Conservation (phyloP, 2,888 invertebrate genomes). For the Epistrophe grossulariae region DNA sequence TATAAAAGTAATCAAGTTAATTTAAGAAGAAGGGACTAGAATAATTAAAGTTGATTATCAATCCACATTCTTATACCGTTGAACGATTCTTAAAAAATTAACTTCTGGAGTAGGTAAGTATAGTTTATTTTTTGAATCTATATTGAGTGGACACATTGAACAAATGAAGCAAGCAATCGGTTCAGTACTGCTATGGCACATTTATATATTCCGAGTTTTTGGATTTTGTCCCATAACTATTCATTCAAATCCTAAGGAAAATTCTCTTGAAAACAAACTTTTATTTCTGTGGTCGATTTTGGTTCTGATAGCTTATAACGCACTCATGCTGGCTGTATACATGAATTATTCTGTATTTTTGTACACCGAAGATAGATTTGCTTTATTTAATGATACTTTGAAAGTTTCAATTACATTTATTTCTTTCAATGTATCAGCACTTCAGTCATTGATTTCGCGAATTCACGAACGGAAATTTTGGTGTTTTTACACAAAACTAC, state of each 20-base stretch:
- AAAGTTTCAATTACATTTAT: constrained; percentile 1
- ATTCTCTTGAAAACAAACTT: neutral
- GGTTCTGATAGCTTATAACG: neutral
- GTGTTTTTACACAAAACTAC: constrained; percentile 1
- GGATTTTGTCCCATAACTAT: constrained; percentile 17
- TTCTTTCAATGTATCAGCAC: neutral
- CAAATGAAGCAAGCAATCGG: constrained; percentile 16
- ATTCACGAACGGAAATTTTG: constrained; percentile 5
- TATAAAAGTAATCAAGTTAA: neutral
- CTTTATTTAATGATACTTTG: constrained; percentile 17
- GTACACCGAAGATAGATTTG: constrained; percentile 23
- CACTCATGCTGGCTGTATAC: neutral
- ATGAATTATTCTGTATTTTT: neutral
- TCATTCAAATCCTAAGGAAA: neutral
- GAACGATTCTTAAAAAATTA: neutral
- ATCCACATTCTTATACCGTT: neutral
- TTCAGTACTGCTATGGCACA: neutral
- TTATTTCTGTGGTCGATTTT: constrained; percentile 12
- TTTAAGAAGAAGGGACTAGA: neutral
- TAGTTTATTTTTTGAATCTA: neutral
- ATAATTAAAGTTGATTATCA: neutral
- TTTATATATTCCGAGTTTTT: constrained; percentile 2
- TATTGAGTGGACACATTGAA: neutral
- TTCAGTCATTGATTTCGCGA: constrained; percentile 5
- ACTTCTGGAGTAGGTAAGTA: neutral